A percentile compares a stretch with the other conserved stretches of the same genome.
phyloP scores from a whole-genome alignment of 2,113 vertebrate genomes.

The Pelodiscus sinensis region DNA sequence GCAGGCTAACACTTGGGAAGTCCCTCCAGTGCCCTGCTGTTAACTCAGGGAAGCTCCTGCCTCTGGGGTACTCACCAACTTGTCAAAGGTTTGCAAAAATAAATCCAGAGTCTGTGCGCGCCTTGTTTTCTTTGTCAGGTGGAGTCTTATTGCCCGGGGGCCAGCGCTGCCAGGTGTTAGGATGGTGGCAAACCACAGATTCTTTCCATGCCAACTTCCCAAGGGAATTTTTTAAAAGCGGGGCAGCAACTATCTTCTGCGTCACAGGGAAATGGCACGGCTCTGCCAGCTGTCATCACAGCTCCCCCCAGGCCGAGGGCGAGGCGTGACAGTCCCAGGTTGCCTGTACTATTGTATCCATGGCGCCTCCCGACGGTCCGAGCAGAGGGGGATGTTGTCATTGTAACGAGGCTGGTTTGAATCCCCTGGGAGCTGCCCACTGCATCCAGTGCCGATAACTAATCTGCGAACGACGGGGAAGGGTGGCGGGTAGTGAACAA shows the following conservation, averaged over 20 bases:
- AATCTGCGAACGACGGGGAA: background rate
- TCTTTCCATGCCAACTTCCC: background rate
- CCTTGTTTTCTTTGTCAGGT: background rate
- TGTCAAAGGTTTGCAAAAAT: background rate
- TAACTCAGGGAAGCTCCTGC: background rate
- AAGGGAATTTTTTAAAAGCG: background rate
- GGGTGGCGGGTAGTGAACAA: background rate
- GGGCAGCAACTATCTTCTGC: background rate
- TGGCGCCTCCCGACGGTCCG: background rate
- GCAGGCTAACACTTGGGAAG: background rate
- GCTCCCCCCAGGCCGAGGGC: background rate
- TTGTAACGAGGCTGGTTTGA: background rate
- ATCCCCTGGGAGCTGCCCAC: background rate
- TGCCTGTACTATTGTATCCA: background rate
- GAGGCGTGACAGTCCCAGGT: background rate
- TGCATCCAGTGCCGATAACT: background rate
- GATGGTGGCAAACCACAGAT: background rate
- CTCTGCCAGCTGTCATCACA: background rate
- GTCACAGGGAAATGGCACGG: background rate
- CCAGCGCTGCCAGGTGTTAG: background rate
- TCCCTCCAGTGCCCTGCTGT: background rate
- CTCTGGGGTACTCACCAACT: background rate
- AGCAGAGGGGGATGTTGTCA: background rate
- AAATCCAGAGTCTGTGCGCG: background rate
- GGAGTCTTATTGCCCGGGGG: background rate